Conservation (phyloP, 2,888 invertebrate genomes). For the Eupithecia inturbata region DNA sequence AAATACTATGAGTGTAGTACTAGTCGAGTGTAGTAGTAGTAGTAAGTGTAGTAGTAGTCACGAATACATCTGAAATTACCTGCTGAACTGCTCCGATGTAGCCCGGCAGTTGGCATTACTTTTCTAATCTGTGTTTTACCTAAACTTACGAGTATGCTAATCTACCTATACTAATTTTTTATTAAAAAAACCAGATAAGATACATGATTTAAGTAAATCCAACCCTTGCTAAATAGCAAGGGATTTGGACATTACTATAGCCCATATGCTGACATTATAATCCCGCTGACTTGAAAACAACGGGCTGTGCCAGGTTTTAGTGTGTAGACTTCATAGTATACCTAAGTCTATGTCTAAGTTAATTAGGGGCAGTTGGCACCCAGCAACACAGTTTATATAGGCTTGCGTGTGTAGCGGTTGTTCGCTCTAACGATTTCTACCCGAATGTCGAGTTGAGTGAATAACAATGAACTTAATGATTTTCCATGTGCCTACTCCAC, state of each 20-base stretch:
- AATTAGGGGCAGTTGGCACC: constrained; percentile 15
- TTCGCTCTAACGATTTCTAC: constrained; percentile 33
- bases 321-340: not conserved
- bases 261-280: not conserved
- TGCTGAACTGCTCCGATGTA: not conserved
- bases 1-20: not conserved
- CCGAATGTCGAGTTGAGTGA: constrained; percentile 34
- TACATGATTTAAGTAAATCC: not conserved
- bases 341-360: not conserved
- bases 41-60: too few relatives aligned
- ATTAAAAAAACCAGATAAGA: not conserved
- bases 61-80: too few relatives aligned
- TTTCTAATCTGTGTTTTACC: not conserved
- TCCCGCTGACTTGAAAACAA: not conserved
- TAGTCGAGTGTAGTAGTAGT: too few relatives aligned
- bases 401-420: constrained; percentile 35
- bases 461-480: constrained; percentile 37
- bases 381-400: constrained; percentile 19
- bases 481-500: constrained; percentile 35
- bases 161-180: not conserved
- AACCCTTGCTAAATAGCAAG: not conserved
- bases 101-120: not conserved
- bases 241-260: not conserved
- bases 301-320: not conserved
- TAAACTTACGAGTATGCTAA: not conserved